These are phyloP conservation scores for Cephalophus harveyi DNA, from an alignment of 2,113 vertebrate genomes.

Conservation along the genomic window DNA sequence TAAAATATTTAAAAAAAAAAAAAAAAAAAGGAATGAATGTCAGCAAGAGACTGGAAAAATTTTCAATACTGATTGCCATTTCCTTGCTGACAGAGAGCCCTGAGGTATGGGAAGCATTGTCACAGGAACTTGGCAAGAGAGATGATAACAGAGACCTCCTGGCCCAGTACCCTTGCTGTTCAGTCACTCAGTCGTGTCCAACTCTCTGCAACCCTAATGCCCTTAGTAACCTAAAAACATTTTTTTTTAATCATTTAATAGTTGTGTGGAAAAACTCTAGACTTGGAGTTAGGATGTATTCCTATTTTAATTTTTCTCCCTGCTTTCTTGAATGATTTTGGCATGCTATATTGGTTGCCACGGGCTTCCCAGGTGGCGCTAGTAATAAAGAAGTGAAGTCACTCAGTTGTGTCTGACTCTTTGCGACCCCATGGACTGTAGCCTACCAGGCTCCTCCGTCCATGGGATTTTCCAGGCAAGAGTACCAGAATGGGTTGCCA, in stretches of 20 bases:
- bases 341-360: neutral
- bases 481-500: no score
- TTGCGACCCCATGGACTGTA: no score
- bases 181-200: rapidly evolving
- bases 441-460: no score
- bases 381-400: neutral
- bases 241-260: neutral
- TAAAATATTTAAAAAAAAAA: neutral
- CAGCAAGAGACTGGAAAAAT: neutral
- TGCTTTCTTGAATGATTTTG: neutral
- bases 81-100: neutral
- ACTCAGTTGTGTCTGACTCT: no score
- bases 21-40: neutral
- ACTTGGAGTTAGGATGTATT: neutral
- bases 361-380: neutral
- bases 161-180: neutral
- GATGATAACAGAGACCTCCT: neutral
- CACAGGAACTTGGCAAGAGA: neutral
- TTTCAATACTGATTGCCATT: neutral
- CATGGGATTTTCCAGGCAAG: no score
- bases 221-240: neutral
- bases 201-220: neutral
- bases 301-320: neutral
- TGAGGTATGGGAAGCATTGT: neutral
- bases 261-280: neutral